A percentile compares a stretch with the other conserved stretches of the same genome.
phyloP scores from a whole-genome alignment of 2,113 vertebrate species.

The Tragulus kanchil region DNA sequence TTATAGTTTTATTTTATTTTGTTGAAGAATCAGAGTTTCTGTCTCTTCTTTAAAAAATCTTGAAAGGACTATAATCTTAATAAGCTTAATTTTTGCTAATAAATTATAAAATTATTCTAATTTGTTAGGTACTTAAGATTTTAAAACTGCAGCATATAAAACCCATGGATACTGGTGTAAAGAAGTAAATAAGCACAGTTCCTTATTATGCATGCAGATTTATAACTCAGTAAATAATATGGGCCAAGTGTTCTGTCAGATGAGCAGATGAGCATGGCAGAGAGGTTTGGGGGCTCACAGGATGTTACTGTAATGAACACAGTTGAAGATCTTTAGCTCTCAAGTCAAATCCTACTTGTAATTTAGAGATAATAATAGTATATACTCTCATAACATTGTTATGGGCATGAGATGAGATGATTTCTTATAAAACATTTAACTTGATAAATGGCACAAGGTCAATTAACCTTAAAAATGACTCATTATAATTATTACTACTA shows the following conservation, averaged over 20 bases:
- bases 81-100: neutral
- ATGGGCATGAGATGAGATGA: neutral
- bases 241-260: neutral
- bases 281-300: neutral
- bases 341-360: neutral
- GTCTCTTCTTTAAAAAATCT: neutral
- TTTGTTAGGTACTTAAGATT: neutral
- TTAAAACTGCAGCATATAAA: neutral
- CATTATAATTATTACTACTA: neutral
- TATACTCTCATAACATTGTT: neutral
- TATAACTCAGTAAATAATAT: neutral
- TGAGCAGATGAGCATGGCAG: rapidly evolving
- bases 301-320: neutral
- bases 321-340: neutral
- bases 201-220: neutral
- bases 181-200: neutral
- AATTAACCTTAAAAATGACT: neutral
- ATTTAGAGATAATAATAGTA: neutral
- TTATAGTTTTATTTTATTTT: neutral
- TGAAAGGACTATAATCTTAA: neutral
- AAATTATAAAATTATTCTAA: neutral
- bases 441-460: neutral
- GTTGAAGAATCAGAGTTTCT: neutral
- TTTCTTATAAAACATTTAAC: neutral
- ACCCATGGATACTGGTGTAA: neutral